A percentile compares a stretch with the other conserved stretches of the same genome.
These are phyloP conservation scores for Atrina japonica DNA, from an alignment of 2,888 invertebrate species.

Conservation along the genomic window DNA sequence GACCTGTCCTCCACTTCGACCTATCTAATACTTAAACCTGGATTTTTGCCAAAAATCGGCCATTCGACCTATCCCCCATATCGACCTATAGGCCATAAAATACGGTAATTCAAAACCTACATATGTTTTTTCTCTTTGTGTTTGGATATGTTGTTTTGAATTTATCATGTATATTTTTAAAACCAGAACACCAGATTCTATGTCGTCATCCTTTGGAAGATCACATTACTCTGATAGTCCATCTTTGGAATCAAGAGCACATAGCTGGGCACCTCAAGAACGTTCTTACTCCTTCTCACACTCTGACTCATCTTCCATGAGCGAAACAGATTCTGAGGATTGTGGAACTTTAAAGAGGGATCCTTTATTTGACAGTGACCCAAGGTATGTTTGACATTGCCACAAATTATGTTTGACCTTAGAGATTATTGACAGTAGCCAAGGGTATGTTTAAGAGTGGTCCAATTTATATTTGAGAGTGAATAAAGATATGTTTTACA, in stretches of 20 bases:
- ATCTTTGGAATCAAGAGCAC: neutral
- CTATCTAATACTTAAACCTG: too few relatives aligned
- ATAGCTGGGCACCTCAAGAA: neutral
- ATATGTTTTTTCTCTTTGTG: neutral
- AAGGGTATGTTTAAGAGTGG: too few relatives aligned
- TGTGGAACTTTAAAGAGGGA: constrained; percentile 12
- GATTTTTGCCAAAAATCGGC: too few relatives aligned
- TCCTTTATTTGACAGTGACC: neutral
- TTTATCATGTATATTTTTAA: too few relatives aligned
- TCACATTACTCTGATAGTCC: constrained; percentile 22
- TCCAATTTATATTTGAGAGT: too few relatives aligned
- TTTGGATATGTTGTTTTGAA: neutral
- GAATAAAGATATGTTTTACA: too few relatives aligned
- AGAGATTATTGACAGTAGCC: too few relatives aligned
- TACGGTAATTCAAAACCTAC: too few relatives aligned
- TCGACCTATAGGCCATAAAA: too few relatives aligned
- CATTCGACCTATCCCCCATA: too few relatives aligned
- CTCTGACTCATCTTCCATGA: neutral
- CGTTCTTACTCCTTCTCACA: neutral
- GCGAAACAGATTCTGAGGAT: neutral
- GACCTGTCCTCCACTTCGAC: too few relatives aligned
- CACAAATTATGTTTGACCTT: too few relatives aligned
- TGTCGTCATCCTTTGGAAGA: constrained; percentile 3
- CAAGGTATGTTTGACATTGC: constrained; percentile 1
- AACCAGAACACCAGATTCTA: constrained; percentile 34